Evolutionary conservation across 1,140 invertebrate species (phyloP).

Genomic region (Musca vetustissima): DNA sequence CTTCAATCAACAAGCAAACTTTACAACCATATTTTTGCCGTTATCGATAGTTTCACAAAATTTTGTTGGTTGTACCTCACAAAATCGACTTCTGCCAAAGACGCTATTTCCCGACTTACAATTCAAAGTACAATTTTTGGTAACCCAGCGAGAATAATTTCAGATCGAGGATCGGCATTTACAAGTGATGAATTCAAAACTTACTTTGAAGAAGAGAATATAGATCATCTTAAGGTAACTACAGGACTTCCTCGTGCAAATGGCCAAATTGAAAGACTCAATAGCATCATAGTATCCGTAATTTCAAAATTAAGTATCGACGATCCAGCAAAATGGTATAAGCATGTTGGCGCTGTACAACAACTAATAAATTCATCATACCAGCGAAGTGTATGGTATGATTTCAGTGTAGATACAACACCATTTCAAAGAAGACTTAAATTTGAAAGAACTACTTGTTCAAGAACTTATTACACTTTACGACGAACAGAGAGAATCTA

Average conservation of each 20-base stretch:
- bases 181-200: constrained; percentile 40
- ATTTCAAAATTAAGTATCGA: constrained; percentile 17
- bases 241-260: constrained; percentile 45
- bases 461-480: constrained; percentile 37
- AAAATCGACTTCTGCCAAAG: constrained; percentile 40
- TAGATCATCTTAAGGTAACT: constrained; percentile 31
- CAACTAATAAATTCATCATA: constrained; percentile 22
- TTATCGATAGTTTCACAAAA: constrained; percentile 54
- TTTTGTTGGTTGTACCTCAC: constrained; percentile 45
- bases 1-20: constrained; percentile 26
- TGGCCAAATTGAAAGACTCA: constrained; percentile 40
- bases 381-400: constrained; percentile 9
- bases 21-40: constrained; percentile 13
- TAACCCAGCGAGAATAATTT: constrained; percentile 30
- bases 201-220: constrained; percentile 33
- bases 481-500: constrained; percentile 30
- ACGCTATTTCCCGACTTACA: constrained; percentile 35
- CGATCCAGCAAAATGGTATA: constrained; percentile 20
- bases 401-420: constrained; percentile 11
- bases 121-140: constrained; percentile 44
- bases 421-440: constrained; percentile 17
- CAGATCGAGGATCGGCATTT: constrained; percentile 41
- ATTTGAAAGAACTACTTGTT: constrained; percentile 30
- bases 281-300: constrained; percentile 29
- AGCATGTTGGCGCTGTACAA: constrained; percentile 16